Evolutionary conservation across 2,888 invertebrate species (phyloP), one percentile per base, ranked within the genome.

Genomic region (Stenchaetothrips biformis): DNA sequence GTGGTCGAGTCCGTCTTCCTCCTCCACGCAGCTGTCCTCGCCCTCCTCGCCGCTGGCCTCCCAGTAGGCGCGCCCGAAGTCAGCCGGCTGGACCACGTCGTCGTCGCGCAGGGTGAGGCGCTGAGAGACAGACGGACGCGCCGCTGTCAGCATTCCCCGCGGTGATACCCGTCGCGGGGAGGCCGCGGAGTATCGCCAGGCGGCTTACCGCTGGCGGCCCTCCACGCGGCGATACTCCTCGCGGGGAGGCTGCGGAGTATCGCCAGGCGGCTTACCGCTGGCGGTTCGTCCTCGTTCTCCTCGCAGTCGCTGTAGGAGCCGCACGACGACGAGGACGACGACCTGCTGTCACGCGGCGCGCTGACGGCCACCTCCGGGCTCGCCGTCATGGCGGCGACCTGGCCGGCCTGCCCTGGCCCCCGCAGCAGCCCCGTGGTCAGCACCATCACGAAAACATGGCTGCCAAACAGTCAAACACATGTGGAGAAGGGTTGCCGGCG

Each of bases 231-330:
- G 21, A 13, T 53, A 53, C 53, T 1, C 53, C 53, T 9, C 53
- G 53, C 4, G 4, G 13, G 4, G 53, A 0, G 16, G 13, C 13
- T 4, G 53, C 53, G 53, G 53, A 53, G 53, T 53, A 53, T 53
- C 9, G 53, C 2, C 53, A 53, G 37, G 37, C 37, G 4, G 37
- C 37, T 37, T 37, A 37, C 37, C 25, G 25, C 21, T 8, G 67
- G 67, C 25, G 21, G 67, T 8, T 74, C 67, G 67, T 74, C 67
- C 67, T 74, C 67, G 67, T 74, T 74, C 11, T 74, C 67, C 67
- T 74, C 67, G 67, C 25, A 25, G 67, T 74, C 67, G 67, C 67
- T 74, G 67, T 74, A 74, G 8, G 67, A 74, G 67, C 67, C 67
- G 67, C 67, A 74, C 7, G 67, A 74, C 67, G 67, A 74, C 8